Evolutionary conservation across 1,140 invertebrate species (phyloP).

Genomic region (Apis laboriosa): DNA sequence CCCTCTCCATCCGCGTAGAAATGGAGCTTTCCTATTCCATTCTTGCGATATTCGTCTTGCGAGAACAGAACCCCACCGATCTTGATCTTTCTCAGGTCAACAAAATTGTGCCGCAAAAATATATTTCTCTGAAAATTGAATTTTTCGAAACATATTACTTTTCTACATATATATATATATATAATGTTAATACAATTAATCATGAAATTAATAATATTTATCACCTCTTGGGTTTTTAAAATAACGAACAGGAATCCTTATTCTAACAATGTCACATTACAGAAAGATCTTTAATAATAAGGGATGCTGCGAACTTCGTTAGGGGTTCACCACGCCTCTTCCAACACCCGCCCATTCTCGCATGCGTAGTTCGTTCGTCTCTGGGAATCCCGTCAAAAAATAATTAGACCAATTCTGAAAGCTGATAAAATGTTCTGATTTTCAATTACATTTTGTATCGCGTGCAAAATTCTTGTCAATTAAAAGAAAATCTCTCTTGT

Average conservation of each 20-base stretch:
- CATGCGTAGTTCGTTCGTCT: slow-evolving; percentile 41
- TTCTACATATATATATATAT: no score
- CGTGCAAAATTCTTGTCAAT: no score
- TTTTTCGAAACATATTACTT: background rate
- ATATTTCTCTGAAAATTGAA: background rate
- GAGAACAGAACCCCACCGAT: slow-evolving; percentile 10
- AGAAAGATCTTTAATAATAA: slow-evolving; percentile 12
- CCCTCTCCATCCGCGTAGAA: slow-evolving; percentile 19
- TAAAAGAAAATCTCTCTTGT: no score
- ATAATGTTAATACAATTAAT: no score
- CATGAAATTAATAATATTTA: no score
- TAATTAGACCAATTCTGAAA: no score
- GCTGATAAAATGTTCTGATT: no score
- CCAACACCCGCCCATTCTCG: slow-evolving; percentile 42
- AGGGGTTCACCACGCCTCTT: slow-evolving; percentile 53
- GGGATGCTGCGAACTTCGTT: background rate
- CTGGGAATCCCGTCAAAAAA: background rate
- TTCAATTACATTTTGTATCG: no score
- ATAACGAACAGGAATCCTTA: no score
- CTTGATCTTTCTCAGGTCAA: slow-evolving; percentile 1
- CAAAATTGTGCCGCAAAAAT: background rate
- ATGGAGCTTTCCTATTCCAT: slow-evolving; percentile 37
- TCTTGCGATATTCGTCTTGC: background rate
- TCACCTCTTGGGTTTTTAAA: no score
- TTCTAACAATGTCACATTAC: no score